Evolutionary conservation across 2,888 invertebrate species (phyloP).

Genomic region (Trilocha varians): DNA sequence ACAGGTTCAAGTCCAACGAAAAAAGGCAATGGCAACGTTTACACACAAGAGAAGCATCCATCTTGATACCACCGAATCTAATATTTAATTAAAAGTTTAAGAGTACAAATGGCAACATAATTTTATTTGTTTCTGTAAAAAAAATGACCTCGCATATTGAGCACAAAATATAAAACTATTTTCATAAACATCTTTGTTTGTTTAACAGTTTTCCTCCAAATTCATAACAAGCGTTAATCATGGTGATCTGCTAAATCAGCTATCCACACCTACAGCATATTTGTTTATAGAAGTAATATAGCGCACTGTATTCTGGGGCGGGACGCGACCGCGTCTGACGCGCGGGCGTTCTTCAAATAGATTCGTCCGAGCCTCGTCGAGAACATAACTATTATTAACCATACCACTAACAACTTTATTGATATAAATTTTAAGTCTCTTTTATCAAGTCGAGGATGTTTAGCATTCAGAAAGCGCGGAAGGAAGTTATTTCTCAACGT

Average conservation of each 20-base stretch:
- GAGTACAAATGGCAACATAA: slow-evolving; percentile 1
- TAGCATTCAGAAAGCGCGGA: slow-evolving; percentile 18
- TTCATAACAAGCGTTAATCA: not conserved
- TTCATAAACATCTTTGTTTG: slow-evolving; percentile 10
- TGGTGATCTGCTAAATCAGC: not conserved
- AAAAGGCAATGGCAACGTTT: slow-evolving; percentile 60
- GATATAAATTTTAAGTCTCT: slow-evolving; percentile 18
- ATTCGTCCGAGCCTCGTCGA: slow-evolving; percentile 41
- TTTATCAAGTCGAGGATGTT: slow-evolving; percentile 11
- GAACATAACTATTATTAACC: slow-evolving; percentile 19
- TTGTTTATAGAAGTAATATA: slow-evolving; percentile 10
- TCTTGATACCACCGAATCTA: slow-evolving; percentile 16
- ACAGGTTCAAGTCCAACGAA: slow-evolving; percentile 46
- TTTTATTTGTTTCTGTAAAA: slow-evolving; percentile 6
- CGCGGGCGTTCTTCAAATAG: slow-evolving; percentile 51
- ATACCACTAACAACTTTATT: slow-evolving; percentile 24
- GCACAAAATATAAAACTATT: slow-evolving; percentile 19
- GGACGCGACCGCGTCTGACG: slow-evolving; percentile 24
- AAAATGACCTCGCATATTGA: slow-evolving; percentile 50
- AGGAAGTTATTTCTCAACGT: slow-evolving; percentile 44
- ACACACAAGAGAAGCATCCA: slow-evolving; percentile 64
- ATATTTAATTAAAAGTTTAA: slow-evolving; percentile 1
- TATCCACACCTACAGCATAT: slow-evolving; percentile 8
- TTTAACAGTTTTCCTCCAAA: not conserved
- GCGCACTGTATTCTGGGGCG: slow-evolving; percentile 27